Conservation (phyloP, 2,888 invertebrate genomes). For the Dasysyrphus tricinctus region DNA sequence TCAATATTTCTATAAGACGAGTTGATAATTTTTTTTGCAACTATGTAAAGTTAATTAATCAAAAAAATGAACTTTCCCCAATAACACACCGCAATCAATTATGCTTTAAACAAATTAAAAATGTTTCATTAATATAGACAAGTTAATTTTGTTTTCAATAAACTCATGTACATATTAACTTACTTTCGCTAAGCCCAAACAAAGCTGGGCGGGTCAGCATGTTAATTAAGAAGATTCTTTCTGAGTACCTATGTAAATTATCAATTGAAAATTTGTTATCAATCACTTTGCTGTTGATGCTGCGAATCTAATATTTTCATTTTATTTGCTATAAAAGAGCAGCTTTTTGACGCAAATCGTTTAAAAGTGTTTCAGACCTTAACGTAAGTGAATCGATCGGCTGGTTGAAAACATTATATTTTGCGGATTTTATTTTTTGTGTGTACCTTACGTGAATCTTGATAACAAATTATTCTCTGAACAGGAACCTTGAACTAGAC, state of each 20-base stretch:
- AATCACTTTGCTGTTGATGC: conserved; percentile 10
- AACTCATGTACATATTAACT: too few relatives aligned
- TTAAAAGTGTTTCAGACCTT: conserved; percentile 50
- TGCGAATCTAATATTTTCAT: neutral
- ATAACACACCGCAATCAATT: too few relatives aligned
- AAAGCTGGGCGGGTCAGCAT: neutral
- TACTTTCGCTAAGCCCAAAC: neutral
- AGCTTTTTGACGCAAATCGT: conserved; percentile 15
- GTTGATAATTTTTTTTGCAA: too few relatives aligned
- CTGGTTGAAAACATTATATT: neutral
- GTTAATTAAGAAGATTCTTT: neutral
- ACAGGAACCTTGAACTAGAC: neutral
- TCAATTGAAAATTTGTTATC: conserved; percentile 58
- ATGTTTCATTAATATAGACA: too few relatives aligned
- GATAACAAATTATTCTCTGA: neutral
- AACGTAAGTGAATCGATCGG: conserved; percentile 32
- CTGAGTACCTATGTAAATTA: conserved; percentile 21
- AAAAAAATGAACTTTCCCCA: too few relatives aligned
- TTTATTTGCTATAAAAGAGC: conserved; percentile 55
- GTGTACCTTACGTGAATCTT: neutral
- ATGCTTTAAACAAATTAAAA: too few relatives aligned
- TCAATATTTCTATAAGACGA: too few relatives aligned
- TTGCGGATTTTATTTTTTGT: neutral
- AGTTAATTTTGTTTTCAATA: too few relatives aligned
- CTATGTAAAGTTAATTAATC: too few relatives aligned